A percentile compares a stretch with the other conserved stretches of the same genome.
Conservation (phyloP, 2,888 invertebrate species). For the Blera fallax region DNA sequence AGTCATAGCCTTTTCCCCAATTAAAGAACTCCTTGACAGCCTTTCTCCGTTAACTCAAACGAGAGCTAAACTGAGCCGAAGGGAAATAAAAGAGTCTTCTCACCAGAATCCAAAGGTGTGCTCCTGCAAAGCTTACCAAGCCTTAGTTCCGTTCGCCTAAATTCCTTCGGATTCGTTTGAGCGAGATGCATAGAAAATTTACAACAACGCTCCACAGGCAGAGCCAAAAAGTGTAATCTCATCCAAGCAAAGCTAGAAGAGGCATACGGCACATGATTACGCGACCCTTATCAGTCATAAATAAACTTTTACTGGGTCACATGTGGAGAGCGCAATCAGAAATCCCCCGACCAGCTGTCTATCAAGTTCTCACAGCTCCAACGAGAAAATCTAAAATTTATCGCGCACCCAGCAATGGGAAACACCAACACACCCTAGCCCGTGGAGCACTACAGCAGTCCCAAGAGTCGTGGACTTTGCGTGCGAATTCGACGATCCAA, state of each 20-base stretch:
- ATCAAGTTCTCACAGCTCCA: slow-evolving; percentile 54
- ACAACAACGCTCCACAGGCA: neutral
- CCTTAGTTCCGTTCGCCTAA: too few relatives aligned
- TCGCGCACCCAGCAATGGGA: slow-evolving; percentile 2
- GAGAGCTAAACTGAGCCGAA: too few relatives aligned
- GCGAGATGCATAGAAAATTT: too few relatives aligned
- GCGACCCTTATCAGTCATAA: slow-evolving; percentile 62
- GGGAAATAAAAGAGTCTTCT: too few relatives aligned
- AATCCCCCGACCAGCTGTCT: slow-evolving; percentile 61
- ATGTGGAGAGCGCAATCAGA: slow-evolving; percentile 44
- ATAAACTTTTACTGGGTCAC: slow-evolving; percentile 61
- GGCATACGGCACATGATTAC: slow-evolving; percentile 40
- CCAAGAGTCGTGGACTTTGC: slow-evolving; percentile 27
- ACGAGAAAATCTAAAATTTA: slow-evolving; percentile 32
- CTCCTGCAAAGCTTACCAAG: too few relatives aligned
- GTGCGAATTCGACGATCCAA: slow-evolving; percentile 35
- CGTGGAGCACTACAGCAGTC: neutral
- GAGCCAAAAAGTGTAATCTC: neutral
- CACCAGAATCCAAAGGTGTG: too few relatives aligned
- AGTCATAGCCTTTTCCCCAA: too few relatives aligned
- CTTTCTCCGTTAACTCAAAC: too few relatives aligned
- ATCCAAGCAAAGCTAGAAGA: neutral
- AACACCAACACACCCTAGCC: neutral
- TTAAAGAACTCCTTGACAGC: too few relatives aligned
- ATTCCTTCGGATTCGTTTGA: too few relatives aligned